phyloP scores from a whole-genome alignment of 2,888 invertebrate genomes.

The Pycnomerus fuliginosus region DNA sequence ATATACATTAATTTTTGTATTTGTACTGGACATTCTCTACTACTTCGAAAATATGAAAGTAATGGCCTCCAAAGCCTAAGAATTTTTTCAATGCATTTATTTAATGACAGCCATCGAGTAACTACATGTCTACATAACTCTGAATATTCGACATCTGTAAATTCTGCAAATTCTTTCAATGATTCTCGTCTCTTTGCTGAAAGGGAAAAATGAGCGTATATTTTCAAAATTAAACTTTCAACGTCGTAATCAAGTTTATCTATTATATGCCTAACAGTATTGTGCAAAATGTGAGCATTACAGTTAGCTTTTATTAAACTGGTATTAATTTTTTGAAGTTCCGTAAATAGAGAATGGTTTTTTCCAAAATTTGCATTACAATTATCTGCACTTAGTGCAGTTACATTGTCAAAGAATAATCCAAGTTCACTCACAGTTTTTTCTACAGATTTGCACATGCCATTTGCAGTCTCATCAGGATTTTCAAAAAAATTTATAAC shows the following conservation, averaged over 20 bases:
- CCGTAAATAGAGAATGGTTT: slow-evolving; percentile 6
- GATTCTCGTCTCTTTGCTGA: slow-evolving; percentile 13
- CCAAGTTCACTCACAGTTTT: not conserved
- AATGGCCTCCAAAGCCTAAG: not conserved
- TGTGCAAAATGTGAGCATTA: slow-evolving; percentile 10
- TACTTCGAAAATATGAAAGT: not conserved
- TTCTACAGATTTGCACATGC: not conserved
- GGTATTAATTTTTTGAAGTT: slow-evolving; percentile 1
- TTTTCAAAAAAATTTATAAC: slow-evolving; percentile 5
- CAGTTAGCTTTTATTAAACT: slow-evolving; percentile 8
- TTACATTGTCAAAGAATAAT: not conserved
- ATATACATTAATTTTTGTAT: not conserved
- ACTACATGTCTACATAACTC: slow-evolving; percentile 11
- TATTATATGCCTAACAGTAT: slow-evolving; percentile 7
- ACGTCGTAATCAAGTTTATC: slow-evolving; percentile 11
- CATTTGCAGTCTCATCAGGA: slow-evolving; percentile 5
- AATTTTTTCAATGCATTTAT: slow-evolving; percentile 7
- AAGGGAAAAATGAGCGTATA: slow-evolving; percentile 15
- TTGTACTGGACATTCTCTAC: slow-evolving; percentile 1
- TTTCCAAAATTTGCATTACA: slow-evolving; percentile 11
- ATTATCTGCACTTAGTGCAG: slow-evolving; percentile 8
- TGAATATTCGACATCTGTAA: slow-evolving; percentile 12
- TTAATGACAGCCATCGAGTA: slow-evolving; percentile 13
- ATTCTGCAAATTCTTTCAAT: slow-evolving; percentile 13
- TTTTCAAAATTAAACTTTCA: slow-evolving; percentile 17